phyloP scores from a whole-genome alignment of 2,888 invertebrate species.

The Lagria hirta region DNA sequence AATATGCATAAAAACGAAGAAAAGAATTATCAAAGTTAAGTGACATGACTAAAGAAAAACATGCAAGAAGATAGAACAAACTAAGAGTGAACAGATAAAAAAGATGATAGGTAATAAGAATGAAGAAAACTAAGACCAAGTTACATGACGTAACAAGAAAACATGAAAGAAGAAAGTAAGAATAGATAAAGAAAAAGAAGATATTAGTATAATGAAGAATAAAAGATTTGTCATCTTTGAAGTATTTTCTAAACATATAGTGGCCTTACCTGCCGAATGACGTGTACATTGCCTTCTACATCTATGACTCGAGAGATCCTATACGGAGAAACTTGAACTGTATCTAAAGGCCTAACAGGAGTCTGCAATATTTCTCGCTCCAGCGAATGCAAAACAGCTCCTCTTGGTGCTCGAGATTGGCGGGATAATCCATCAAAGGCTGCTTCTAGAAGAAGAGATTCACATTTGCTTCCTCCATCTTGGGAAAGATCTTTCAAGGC shows the following conservation, averaged over 20 bases:
- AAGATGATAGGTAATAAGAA: too few relatives aligned
- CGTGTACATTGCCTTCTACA: slow-evolving; percentile 71
- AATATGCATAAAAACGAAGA: too few relatives aligned
- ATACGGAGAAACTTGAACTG: slow-evolving; percentile 69
- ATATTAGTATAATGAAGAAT: neutral
- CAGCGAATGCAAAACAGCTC: slow-evolving; percentile 64
- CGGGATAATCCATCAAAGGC: slow-evolving; percentile 60
- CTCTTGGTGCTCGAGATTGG: slow-evolving; percentile 65
- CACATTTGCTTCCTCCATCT: slow-evolving; percentile 57
- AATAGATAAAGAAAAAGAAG: too few relatives aligned
- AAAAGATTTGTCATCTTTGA: neutral
- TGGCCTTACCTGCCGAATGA: slow-evolving; percentile 63
- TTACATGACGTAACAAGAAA: too few relatives aligned
- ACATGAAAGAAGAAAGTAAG: too few relatives aligned
- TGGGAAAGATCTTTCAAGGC: slow-evolving; percentile 62
- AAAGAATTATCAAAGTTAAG: too few relatives aligned
- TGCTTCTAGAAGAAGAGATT: slow-evolving; percentile 56
- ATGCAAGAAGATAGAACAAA: too few relatives aligned
- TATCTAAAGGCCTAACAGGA: slow-evolving; percentile 56
- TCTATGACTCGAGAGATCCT: slow-evolving; percentile 74
- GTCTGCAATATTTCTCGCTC: slow-evolving; percentile 64
- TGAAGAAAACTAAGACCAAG: too few relatives aligned
- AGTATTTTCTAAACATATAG: too few relatives aligned
- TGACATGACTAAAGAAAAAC: too few relatives aligned
- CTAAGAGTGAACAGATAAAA: too few relatives aligned